Evolutionary conservation across 53 echinoderm and acorn worm species (phyloP), one percentile per base, ranked within the genome.

Genomic region (Arbacia lixula): DNA sequence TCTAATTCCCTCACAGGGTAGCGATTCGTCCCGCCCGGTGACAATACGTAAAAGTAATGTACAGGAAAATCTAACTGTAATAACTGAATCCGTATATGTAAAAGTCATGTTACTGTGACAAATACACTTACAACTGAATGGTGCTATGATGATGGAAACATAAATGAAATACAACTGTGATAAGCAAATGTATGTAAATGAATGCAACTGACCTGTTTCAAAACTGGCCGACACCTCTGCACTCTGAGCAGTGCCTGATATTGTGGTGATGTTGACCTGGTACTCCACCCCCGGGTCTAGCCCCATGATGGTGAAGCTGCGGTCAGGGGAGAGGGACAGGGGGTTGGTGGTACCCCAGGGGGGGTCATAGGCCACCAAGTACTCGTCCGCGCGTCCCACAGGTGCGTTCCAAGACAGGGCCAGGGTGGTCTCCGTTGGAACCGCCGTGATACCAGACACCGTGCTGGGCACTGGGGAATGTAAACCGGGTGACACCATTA

Each of bases 261-360:
- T 1, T 2, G 75, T 54, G 11, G 36, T 54, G 11, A 75, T 38
- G 38, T 28, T 33, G 1, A 75, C 54, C 34, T 52, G 32, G 34
- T 75, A 75, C 6, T 17, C 2, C 3, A 53, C 31, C 4, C 75
- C 75, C 0, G 75, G 75, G 36, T 75, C 75, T 32, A 75, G 55
- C 9, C 75, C 75, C 33, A 53, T 32, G 1, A 75, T 34, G 26
- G 35, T 20, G 16, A 75, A 75, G 2, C n/a, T 41, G 9, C 0
- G 21, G 19, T 35, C 54, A 6, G 20, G 3, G 2, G 36, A 8
- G 17, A 29, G 32, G 1, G 75, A 75, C 5, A 35, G 54, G 6
- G 19, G 31, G 42, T 9, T 1, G 4, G 75, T 75, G 8, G 75
- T 20, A 9, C 75, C 75, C n/a, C 53, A 75, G 0, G 20, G 10